Evolutionary conservation across 2,113 vertebrate species (phyloP).

Genomic region (Puma concolor): DNA sequence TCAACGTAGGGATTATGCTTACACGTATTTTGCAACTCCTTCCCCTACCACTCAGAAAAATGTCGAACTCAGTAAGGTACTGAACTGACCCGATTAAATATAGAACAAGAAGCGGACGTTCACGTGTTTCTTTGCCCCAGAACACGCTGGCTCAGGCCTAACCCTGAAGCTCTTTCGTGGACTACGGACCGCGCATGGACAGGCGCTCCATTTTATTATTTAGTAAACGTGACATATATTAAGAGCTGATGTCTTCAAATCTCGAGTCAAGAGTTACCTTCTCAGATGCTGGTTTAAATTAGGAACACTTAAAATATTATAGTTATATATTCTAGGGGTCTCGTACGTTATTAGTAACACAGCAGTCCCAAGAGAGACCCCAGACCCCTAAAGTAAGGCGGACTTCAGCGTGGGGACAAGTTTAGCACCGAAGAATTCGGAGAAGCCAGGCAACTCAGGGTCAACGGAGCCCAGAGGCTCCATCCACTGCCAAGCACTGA

Average conservation of each 20-base stretch:
- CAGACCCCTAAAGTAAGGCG: rapidly evolving
- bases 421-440: not conserved
- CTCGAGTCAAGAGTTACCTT: not conserved
- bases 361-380: not conserved
- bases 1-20: not conserved
- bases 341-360: not conserved
- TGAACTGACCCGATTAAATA: not conserved
- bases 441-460: not conserved
- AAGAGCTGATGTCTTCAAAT: not conserved
- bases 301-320: not conserved
- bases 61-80: not conserved
- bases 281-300: not conserved
- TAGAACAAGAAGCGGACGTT: not conserved
- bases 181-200: not conserved
- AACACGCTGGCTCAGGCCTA: not conserved
- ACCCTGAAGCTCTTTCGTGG: not conserved
- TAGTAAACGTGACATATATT: not conserved
- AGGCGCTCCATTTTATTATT: not conserved
- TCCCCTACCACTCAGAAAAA: not conserved
- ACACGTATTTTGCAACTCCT: not conserved
- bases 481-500: not conserved
- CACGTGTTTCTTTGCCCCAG: rapidly evolving
- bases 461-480: not conserved
- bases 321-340: not conserved
- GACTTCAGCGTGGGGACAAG: too few species aligned